Percentiles rank a stretch among this genome's conserved stretches.
phyloP scores from a whole-genome alignment of 2,888 invertebrate genomes.

The Drosophila cracens region DNA sequence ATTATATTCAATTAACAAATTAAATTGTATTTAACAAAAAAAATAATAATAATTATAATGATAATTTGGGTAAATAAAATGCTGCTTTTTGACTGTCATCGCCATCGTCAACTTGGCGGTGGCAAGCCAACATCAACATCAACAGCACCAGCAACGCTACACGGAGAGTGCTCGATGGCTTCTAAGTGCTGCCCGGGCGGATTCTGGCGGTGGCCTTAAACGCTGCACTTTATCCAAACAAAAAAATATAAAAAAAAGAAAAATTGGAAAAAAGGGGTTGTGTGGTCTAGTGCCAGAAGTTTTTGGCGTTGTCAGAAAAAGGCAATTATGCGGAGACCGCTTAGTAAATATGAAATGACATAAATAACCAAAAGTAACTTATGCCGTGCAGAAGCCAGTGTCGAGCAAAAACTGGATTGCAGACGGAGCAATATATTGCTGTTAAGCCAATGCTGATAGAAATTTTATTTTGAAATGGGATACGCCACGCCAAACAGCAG shows the following conservation, averaged over 20 bases:
- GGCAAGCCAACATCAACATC: background rate
- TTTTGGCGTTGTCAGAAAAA: constrained; percentile 20
- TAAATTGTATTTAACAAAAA: constrained; percentile 4
- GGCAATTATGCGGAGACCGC: constrained; percentile 72
- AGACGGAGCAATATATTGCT: background rate
- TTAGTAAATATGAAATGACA: constrained; percentile 76
- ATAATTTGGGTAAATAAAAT: constrained; percentile 44
- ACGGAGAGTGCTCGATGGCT: constrained; percentile 37
- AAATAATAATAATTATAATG: too few relatives aligned
- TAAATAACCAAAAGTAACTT: constrained; percentile 64
- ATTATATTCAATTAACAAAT: background rate
- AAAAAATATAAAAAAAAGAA: background rate
- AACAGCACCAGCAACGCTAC: constrained; percentile 13
- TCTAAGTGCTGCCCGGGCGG: constrained; percentile 35
- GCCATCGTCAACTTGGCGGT: constrained; percentile 21
- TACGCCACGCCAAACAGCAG: background rate
- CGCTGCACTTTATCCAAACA: constrained; percentile 33
- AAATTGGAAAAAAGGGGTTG: background rate
- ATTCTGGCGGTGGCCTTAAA: constrained; percentile 30
- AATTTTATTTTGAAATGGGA: constrained; percentile 9
- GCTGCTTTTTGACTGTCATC: constrained; percentile 38
- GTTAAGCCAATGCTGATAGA: constrained; percentile 1
- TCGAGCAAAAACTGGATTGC: background rate
- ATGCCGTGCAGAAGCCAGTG: constrained; percentile 10
- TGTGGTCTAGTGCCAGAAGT: constrained; percentile 5